phyloP scores from a whole-genome alignment of 2,113 vertebrate genomes.

The Brachyhypopomus occidentalis region DNA sequence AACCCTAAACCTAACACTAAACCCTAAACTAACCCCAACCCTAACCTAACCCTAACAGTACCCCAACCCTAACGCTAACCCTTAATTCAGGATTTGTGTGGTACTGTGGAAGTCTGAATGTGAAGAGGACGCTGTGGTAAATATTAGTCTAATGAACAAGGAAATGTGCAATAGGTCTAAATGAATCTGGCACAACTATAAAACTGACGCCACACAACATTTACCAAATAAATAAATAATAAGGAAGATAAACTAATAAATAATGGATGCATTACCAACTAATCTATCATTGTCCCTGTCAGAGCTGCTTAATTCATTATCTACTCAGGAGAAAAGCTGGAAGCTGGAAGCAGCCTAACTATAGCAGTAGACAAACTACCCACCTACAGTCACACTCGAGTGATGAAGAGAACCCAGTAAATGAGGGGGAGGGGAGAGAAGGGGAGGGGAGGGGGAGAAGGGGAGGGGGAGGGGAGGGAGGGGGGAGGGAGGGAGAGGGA shows the following conservation, averaged over 20 bases:
- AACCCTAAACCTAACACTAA: too few relatives aligned
- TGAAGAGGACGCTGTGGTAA: too few relatives aligned
- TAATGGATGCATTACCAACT: conserved; percentile 4
- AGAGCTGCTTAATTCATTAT: neutral
- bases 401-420: conserved; percentile 7
- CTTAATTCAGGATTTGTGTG: too few relatives aligned
- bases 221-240: neutral
- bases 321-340: neutral
- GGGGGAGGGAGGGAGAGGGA: too few relatives aligned
- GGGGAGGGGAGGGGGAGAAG: neutral
- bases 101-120: too few relatives aligned
- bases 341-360: neutral
- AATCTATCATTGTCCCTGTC: neutral
- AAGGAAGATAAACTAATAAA: neutral
- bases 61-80: too few relatives aligned
- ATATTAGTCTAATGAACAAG: too few relatives aligned
- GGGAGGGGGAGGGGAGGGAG: neutral
- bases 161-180: too few relatives aligned
- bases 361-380: neutral
- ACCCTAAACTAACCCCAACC: too few relatives aligned
- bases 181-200: too few relatives aligned
- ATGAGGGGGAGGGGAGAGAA: neutral
- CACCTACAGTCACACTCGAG: neutral
- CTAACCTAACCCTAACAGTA: too few relatives aligned
- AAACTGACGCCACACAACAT: too few relatives aligned